These are phyloP conservation scores for Pristis pectinata DNA, from an alignment of 2,797 vertebrate genomes.

Conservation along the genomic window DNA sequence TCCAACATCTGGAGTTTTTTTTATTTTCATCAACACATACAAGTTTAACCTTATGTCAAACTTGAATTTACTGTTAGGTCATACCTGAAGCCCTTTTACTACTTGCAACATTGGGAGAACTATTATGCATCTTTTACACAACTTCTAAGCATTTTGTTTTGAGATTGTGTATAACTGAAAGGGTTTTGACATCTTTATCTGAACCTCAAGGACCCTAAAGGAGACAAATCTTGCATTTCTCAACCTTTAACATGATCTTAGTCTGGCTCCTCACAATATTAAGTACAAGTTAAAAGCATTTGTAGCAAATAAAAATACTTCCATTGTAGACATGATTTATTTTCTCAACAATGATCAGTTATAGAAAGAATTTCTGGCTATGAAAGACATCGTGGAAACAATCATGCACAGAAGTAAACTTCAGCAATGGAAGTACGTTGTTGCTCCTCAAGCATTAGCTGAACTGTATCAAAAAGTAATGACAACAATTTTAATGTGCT, in stretches of 20 bases:
- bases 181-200: neutral
- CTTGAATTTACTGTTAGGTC: too few relatives aligned
- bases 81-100: neutral
- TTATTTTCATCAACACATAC: too few relatives aligned
- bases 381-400: neutral
- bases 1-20: too few relatives aligned
- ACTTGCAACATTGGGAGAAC: neutral
- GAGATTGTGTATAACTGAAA: neutral
- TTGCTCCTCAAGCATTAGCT: neutral
- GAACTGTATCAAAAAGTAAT: neutral
- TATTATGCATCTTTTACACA: neutral
- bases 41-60: too few relatives aligned
- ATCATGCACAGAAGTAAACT: neutral
- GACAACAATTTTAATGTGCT: neutral
- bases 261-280: neutral
- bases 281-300: neutral
- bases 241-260: neutral
- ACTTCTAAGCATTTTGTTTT: neutral
- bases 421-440: neutral
- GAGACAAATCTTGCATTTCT: neutral
- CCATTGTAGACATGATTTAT: neutral
- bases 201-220: neutral
- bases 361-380: conserved; percentile 1
- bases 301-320: neutral
- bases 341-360: conserved; percentile 27